A percentile compares a stretch with the other conserved stretches of the same genome.
phyloP scores from a whole-genome alignment of 2,797 vertebrate genomes.

The Pagetopsis macropterus region DNA sequence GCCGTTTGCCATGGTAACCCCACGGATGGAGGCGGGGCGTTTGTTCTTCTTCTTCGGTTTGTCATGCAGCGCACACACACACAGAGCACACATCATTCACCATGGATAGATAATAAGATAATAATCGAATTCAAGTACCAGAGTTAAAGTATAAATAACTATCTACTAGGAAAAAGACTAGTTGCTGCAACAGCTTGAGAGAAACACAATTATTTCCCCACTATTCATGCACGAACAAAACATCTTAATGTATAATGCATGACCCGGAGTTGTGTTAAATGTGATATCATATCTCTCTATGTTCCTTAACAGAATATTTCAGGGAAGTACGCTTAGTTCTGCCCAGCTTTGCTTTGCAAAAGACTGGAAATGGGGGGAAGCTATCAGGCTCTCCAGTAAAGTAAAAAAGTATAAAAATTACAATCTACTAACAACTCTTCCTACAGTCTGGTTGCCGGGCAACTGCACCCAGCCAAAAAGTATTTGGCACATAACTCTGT shows the following conservation, averaged over 20 bases:
- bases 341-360: conserved; percentile 5
- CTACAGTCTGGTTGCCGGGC: conserved; percentile 1
- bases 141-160: background rate
- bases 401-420: background rate
- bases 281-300: background rate
- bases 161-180: background rate
- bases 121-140: background rate
- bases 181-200: background rate
- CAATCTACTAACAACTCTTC: background rate
- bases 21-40: conserved; percentile 73
- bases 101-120: background rate
- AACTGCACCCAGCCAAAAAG: conserved; percentile 3
- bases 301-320: background rate
- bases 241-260: background rate
- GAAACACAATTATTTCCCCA: background rate
- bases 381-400: background rate
- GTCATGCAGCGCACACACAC: conserved; percentile 1
- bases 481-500: background rate
- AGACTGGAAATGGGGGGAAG: background rate
- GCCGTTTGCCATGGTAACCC: conserved; percentile 82
- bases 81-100: conserved; percentile 4
- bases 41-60: background rate
- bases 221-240: background rate
- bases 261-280: no score
- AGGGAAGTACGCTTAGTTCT: background rate